Conservation (phyloP, 2,888 invertebrate genomes). For the Drosophila paranaensis region DNA sequence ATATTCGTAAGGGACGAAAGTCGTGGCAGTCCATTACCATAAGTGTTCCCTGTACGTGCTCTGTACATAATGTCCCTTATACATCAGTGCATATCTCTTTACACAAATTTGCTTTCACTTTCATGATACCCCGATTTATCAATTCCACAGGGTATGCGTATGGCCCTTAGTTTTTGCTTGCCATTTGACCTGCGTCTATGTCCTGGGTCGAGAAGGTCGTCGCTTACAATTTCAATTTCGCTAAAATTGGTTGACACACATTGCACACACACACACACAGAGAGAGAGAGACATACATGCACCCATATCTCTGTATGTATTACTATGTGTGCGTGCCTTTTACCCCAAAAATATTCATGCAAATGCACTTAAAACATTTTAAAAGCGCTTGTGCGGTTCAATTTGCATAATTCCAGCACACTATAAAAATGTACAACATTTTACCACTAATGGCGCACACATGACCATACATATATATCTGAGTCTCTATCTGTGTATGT, state of each 20-base stretch:
- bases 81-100: too few species aligned
- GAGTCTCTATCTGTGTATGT: slow-evolving; percentile 1
- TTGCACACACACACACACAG: slow-evolving; percentile 41
- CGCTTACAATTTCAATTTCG: slow-evolving; percentile 72
- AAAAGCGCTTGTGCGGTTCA: slow-evolving; percentile 81
- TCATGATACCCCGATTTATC: background rate
- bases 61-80: background rate
- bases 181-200: slow-evolving; percentile 49
- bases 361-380: slow-evolving; percentile 81
- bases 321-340: slow-evolving; percentile 37
- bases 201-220: slow-evolving; percentile 58
- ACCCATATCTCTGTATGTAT: slow-evolving; percentile 13
- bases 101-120: slow-evolving; percentile 1
- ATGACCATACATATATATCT: slow-evolving; percentile 28
- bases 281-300: background rate
- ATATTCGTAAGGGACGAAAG: background rate
- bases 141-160: slow-evolving; percentile 12
- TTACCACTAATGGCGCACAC: slow-evolving; percentile 77
- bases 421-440: slow-evolving; percentile 80
- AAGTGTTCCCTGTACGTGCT: background rate
- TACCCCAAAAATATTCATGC: slow-evolving; percentile 76
- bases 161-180: slow-evolving; percentile 14
- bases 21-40: background rate
- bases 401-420: slow-evolving; percentile 80
- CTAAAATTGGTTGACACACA: slow-evolving; percentile 78